Evolutionary conservation across 2,888 invertebrate genomes (phyloP).

Genomic region (Chrysodeixis includens): DNA sequence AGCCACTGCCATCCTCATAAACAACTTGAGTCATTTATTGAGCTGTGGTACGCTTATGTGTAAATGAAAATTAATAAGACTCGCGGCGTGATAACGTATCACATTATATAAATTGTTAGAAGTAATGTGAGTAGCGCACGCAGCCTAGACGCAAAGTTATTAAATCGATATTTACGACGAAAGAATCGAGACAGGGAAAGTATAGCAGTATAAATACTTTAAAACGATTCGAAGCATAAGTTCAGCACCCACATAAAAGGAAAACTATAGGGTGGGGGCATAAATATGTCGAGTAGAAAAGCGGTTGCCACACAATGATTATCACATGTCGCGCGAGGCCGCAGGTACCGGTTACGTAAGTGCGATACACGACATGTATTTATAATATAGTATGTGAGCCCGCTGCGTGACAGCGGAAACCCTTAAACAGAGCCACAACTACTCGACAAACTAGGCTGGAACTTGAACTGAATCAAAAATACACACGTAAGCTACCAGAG

Average conservation of each 20-base stretch:
- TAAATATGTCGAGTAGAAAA: constrained; percentile 56
- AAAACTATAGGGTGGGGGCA: constrained; percentile 41
- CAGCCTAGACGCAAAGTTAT: not conserved
- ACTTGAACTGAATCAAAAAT: not conserved
- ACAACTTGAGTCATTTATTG: constrained; percentile 49
- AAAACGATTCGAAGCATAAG: not conserved
- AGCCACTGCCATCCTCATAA: constrained; percentile 39
- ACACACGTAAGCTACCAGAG: not conserved
- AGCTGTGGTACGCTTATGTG: constrained; percentile 23
- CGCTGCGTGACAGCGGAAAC: constrained; percentile 53
- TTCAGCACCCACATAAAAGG: constrained; percentile 6
- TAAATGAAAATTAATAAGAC: constrained; percentile 34
- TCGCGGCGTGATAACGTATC: constrained; percentile 27
- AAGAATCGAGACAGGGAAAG: not conserved
- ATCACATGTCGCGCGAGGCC: constrained; percentile 67
- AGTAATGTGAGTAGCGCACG: not conserved
- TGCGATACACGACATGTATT: constrained; percentile 62
- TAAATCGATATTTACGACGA: not conserved
- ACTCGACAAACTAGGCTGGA: constrained; percentile 33
- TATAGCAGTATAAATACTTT: not conserved
- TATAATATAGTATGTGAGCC: constrained; percentile 48
- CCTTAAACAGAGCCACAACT: constrained; percentile 43
- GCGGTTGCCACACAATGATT: constrained; percentile 61
- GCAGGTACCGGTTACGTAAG: constrained; percentile 72
- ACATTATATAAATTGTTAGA: constrained; percentile 21